phyloP scores from a whole-genome alignment of 35 echinoderm and acorn worm genomes.

The Lytechinus pictus region DNA sequence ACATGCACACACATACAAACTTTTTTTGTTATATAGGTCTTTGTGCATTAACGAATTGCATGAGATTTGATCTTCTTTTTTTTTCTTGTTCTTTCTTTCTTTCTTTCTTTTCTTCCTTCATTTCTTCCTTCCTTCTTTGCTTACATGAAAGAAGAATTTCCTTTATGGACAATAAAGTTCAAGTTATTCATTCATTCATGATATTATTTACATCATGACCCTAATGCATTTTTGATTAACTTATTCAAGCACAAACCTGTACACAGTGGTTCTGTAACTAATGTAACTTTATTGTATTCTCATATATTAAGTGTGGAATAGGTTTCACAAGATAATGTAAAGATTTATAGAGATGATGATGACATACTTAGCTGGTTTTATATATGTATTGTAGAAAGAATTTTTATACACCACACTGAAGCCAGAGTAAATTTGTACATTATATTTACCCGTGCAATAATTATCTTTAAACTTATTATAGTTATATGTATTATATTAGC shows the following conservation, averaged over 20 bases:
- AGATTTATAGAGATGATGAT: background rate
- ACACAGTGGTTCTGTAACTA: background rate
- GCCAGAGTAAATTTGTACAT: background rate
- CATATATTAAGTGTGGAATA: background rate
- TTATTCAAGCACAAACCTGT: background rate
- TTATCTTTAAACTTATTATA: background rate
- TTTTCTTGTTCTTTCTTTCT: background rate
- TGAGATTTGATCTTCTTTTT: background rate
- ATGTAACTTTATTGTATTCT: background rate
- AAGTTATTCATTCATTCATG: no score
- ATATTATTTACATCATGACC: background rate
- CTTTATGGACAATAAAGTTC: no score
- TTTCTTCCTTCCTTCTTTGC: background rate
- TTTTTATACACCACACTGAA: background rate
- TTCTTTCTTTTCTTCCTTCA: background rate
- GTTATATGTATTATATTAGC: background rate
- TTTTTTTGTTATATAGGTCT: no score
- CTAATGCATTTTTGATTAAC: background rate
- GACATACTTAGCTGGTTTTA: background rate
- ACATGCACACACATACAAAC: no score
- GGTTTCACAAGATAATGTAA: background rate
- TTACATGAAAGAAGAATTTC: no score
- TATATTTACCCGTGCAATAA: background rate
- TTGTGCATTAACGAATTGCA: no score
- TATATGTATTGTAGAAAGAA: constrained; percentile 4